Percentiles rank a stretch among this genome's conserved stretches.
These are phyloP conservation scores for Chloroclysta siterata DNA, from an alignment of 2,888 invertebrate species.

Conservation along the genomic window DNA sequence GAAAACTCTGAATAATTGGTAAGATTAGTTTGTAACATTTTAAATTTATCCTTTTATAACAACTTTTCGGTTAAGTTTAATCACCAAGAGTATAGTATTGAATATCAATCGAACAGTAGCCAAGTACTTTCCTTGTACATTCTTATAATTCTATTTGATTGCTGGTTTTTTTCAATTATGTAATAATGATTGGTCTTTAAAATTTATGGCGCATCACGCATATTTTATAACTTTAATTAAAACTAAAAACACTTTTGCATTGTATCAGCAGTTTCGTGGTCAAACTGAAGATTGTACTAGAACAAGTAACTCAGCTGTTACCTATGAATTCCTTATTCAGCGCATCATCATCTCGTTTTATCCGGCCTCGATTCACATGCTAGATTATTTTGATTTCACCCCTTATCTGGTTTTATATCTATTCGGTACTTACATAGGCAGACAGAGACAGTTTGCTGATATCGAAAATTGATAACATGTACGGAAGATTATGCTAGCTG, in stretches of 20 bases:
- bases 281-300: not conserved
- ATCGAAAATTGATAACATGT: not conserved
- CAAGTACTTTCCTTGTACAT: not conserved
- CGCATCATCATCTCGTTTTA: not conserved
- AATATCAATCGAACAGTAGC: not conserved
- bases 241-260: not conserved
- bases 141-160: not conserved
- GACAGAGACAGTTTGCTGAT: not conserved
- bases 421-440: not conserved
- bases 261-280: not conserved
- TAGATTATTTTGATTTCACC: not conserved
- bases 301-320: not conserved
- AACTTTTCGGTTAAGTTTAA: not conserved
- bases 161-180: not conserved
- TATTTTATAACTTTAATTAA: too few relatives aligned
- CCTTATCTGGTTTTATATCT: slow-evolving; percentile 3
- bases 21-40: slow-evolving; percentile 19
- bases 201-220: too few relatives aligned
- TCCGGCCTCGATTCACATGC: slow-evolving; percentile 3
- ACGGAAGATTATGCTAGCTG: not conserved
- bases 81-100: not conserved
- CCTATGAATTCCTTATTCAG: not conserved
- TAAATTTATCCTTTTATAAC: not conserved
- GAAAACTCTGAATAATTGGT: slow-evolving; percentile 13
- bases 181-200: too few relatives aligned